Evolutionary conservation across 2,888 invertebrate genomes (phyloP).

Genomic region (Callimorpha dominula): DNA sequence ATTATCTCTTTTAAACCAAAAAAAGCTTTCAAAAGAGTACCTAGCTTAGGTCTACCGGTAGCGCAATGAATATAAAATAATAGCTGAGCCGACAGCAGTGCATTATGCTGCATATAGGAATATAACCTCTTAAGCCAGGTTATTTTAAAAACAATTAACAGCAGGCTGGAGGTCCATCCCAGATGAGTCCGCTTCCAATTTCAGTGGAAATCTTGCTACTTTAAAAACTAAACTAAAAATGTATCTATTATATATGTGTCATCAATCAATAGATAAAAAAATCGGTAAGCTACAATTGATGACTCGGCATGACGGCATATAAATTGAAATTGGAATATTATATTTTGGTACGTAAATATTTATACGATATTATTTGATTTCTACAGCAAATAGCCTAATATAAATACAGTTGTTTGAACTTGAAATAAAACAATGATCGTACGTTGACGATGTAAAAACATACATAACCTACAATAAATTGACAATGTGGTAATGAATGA

Average conservation of each 20-base stretch:
- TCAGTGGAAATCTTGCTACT: not conserved
- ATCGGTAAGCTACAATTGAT: not conserved
- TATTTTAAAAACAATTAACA: not conserved
- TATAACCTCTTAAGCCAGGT: not conserved
- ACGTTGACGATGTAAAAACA: not conserved
- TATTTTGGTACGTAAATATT: not conserved
- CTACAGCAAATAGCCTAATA: not conserved
- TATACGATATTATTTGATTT: not conserved
- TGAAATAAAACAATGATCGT: not conserved
- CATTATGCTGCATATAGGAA: not conserved
- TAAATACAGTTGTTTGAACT: not conserved
- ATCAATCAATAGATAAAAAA: not conserved
- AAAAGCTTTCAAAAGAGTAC: too few species aligned
- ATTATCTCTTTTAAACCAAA: too few species aligned
- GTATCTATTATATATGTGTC: not conserved
- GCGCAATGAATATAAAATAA: too few species aligned
- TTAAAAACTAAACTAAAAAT: not conserved
- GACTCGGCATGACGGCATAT: not conserved
- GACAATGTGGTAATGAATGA: slow-evolving; percentile 1
- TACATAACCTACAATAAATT: not conserved
- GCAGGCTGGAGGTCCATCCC: not conserved
- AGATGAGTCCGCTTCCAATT: not conserved
- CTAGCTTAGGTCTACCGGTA: too few species aligned
- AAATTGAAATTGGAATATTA: not conserved
- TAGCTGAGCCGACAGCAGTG: too few species aligned